These are phyloP conservation scores for Oscheius myriophilus DNA, from an alignment of 2,888 invertebrate genomes.

Conservation along the genomic window DNA sequence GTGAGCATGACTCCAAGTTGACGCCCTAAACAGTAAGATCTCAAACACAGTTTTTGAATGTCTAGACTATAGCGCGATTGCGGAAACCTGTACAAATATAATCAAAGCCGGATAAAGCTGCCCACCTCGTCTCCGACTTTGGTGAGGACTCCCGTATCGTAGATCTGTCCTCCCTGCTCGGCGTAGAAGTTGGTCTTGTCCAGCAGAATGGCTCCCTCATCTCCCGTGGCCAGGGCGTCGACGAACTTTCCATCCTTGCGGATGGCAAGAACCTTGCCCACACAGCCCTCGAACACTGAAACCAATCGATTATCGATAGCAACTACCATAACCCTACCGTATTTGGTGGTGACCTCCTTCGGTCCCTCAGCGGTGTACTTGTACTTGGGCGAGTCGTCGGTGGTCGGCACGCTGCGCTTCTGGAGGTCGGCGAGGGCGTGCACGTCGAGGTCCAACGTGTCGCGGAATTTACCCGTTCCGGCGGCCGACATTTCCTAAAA, in stretches of 20 bases:
- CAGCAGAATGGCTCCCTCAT: constrained; percentile 89
- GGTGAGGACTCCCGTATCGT: constrained; percentile 87
- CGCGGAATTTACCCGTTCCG: constrained; percentile 78
- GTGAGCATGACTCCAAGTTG: no score
- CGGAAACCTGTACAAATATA: no score
- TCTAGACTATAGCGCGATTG: no score
- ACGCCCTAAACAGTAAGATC: no score
- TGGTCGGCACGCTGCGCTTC: constrained; percentile 78
- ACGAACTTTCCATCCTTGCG: constrained; percentile 82
- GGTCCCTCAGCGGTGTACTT: constrained; percentile 79
- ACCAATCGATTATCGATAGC: neutral
- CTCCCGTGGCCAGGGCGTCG: constrained; percentile 81
- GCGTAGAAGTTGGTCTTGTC: constrained; percentile 96
- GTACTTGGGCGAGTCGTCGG: constrained; percentile 92
- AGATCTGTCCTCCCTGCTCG: constrained; percentile 98
- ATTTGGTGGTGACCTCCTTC: constrained; percentile 78
- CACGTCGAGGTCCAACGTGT: constrained; percentile 86
- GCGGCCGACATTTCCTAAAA: constrained; percentile 81
- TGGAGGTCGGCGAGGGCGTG: constrained; percentile 92
- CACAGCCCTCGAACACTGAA: constrained; percentile 53
- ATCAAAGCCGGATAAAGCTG: no score
- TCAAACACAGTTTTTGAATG: no score
- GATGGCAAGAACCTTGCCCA: constrained; percentile 82
- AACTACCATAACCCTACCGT: constrained; percentile 74
- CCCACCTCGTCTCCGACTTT: constrained; percentile 81